A percentile compares a stretch with the other conserved stretches of the same genome.
phyloP scores from a whole-genome alignment of 2,888 invertebrate species.

The Drosophila suboccidentalis region DNA sequence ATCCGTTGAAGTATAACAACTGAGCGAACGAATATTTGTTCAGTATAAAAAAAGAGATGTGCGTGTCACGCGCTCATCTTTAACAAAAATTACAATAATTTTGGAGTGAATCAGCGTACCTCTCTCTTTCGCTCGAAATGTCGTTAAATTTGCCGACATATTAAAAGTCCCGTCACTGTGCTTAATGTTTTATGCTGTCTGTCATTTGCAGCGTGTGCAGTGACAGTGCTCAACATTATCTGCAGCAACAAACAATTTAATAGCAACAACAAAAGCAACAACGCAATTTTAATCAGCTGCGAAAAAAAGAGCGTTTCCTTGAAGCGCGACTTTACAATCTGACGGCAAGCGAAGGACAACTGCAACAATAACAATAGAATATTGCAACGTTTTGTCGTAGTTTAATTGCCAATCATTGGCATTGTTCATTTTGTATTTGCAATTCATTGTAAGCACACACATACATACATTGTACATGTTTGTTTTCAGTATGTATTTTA shows the following conservation, averaged over 20 bases:
- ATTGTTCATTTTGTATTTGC: constrained; percentile 20
- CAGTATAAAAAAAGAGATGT: not conserved
- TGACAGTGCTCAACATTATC: constrained; percentile 30
- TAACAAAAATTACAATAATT: constrained; percentile 9
- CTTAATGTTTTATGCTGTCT: constrained; percentile 47
- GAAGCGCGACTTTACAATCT: constrained; percentile 18
- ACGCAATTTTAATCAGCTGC: constrained; percentile 47
- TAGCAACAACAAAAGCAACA: constrained; percentile 27
- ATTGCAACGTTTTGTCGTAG: constrained; percentile 18
- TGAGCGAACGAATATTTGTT: not conserved
- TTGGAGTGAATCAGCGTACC: constrained; percentile 43
- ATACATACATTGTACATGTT: not conserved
- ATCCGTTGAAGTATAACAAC: not conserved
- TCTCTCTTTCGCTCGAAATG: constrained; percentile 20
- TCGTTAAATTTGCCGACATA: constrained; percentile 45
- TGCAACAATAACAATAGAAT: constrained; percentile 25
- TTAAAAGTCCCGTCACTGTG: constrained; percentile 49
- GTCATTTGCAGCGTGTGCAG: constrained; percentile 12
- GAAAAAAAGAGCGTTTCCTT: constrained; percentile 19
- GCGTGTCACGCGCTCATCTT: constrained; percentile 26
- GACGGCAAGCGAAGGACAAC: constrained; percentile 22
- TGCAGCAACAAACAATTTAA: constrained; percentile 38
- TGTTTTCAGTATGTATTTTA: not conserved
- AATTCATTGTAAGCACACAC: not conserved
- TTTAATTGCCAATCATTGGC: constrained; percentile 34